Percentiles rank a stretch among this genome's conserved stretches.
Evolutionary conservation across 1,140 invertebrate species (phyloP).

Genomic region (Hyles euphorbiae): DNA sequence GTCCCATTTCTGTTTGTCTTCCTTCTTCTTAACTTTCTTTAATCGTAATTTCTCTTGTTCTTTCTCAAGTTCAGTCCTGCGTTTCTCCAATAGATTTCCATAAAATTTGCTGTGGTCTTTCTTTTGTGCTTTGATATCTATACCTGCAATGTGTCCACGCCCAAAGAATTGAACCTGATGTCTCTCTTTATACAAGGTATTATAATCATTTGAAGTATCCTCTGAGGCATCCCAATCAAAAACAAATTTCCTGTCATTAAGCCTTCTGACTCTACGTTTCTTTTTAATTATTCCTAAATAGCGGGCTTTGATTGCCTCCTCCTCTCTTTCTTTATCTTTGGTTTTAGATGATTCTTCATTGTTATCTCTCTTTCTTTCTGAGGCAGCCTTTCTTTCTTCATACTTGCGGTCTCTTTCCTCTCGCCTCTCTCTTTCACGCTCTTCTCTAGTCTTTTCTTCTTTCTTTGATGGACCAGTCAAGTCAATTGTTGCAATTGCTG

Average conservation of each 20-base stretch:
- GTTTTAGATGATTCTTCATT: conserved; percentile 77
- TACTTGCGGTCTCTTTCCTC: conserved; percentile 61
- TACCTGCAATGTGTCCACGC: conserved; percentile 97
- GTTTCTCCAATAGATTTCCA: conserved; percentile 95
- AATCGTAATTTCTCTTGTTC: conserved; percentile 96
- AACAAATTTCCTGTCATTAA: conserved; percentile 99
- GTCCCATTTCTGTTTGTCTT: conserved; percentile 99
- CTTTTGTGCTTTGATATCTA: conserved; percentile 98
- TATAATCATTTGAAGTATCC: conserved; percentile 99
- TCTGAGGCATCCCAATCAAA: conserved; percentile 99
- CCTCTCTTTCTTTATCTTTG: conserved; percentile 94
- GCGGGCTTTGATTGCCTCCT: conserved; percentile 94
- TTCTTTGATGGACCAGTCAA: conserved; percentile 58
- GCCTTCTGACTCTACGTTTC: conserved; percentile 91
- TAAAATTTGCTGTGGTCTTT: conserved; percentile 99
- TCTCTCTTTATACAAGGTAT: conserved; percentile 96
- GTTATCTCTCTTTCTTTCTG: conserved; percentile 63
- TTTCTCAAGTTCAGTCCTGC: conserved; percentile 97
- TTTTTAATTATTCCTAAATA: conserved; percentile 97
- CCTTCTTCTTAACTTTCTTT: conserved; percentile 95
- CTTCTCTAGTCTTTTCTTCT: conserved; percentile 57
- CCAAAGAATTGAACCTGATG: conserved; percentile 99
- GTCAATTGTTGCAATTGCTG: conserved; percentile 64
- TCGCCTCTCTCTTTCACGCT: conserved; percentile 53
- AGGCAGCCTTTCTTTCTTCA: conserved; percentile 50